phyloP scores from a whole-genome alignment of 2,888 invertebrate genomes.

The Dynastes tityus region DNA sequence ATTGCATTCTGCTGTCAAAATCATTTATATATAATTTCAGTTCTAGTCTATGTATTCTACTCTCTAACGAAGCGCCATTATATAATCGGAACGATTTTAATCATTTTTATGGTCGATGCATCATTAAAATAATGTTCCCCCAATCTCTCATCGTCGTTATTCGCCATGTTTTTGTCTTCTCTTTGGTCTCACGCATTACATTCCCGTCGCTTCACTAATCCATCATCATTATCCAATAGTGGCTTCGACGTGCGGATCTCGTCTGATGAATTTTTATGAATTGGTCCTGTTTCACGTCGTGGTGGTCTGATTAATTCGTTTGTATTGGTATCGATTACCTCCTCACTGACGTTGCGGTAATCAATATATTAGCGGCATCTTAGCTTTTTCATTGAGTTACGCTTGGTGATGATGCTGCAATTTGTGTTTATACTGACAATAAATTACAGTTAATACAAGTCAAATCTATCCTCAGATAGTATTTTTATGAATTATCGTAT shows the following conservation, averaged over 20 bases:
- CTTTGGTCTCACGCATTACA: background rate
- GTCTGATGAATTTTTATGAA: slow-evolving; percentile 10
- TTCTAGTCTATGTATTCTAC: no score
- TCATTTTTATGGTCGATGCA: background rate
- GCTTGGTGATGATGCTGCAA: no score
- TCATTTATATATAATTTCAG: no score
- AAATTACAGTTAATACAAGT: no score
- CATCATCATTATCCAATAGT: slow-evolving; percentile 2
- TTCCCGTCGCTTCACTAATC: background rate
- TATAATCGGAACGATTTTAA: no score
- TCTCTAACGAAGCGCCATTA: no score
- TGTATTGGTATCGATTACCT: background rate
- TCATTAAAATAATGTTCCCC: background rate
- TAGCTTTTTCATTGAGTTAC: no score
- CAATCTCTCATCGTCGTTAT: background rate
- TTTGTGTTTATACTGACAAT: no score
- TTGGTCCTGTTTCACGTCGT: background rate
- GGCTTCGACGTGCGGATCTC: background rate
- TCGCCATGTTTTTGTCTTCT: background rate
- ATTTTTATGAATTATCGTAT: no score
- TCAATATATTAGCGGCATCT: background rate
- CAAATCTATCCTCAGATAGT: no score
- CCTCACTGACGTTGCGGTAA: background rate
- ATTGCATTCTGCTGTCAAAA: no score
- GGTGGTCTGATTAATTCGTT: background rate